Conservation (phyloP, 2,113 vertebrate genomes). For the Dolichotis patagonum region DNA sequence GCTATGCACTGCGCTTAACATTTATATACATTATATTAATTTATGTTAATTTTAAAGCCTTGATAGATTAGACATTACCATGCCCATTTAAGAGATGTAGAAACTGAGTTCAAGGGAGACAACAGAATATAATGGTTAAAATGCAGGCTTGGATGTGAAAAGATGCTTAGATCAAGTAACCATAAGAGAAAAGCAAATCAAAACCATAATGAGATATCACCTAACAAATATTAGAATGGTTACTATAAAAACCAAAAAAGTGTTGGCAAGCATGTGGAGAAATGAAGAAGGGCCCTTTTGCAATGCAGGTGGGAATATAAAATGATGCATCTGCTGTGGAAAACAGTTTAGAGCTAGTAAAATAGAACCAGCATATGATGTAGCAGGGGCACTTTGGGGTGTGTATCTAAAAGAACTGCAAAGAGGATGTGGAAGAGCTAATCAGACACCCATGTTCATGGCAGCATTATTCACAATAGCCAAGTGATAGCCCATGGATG, state of each 20-base stretch:
- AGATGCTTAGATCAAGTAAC: not conserved
- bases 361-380: not conserved
- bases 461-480: not conserved
- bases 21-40: constrained; percentile 2
- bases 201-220: not conserved
- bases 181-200: not conserved
- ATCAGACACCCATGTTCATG: not conserved
- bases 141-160: not conserved
- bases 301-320: not conserved
- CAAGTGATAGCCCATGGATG: not conserved
- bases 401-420: not conserved
- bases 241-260: not conserved
- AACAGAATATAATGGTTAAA: constrained; percentile 29
- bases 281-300: not conserved
- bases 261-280: not conserved
- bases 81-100: not conserved
- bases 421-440: not conserved
- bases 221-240: not conserved
- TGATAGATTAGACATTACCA: not conserved
- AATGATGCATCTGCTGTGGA: not conserved
- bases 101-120: not conserved
- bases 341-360: not conserved
- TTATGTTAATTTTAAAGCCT: not conserved
- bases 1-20: not conserved
- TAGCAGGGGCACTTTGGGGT: not conserved